Percentiles rank a stretch among this genome's conserved stretches.
Evolutionary conservation across 2,888 invertebrate genomes (phyloP).

Genomic region (Gymnocheta viridis): DNA sequence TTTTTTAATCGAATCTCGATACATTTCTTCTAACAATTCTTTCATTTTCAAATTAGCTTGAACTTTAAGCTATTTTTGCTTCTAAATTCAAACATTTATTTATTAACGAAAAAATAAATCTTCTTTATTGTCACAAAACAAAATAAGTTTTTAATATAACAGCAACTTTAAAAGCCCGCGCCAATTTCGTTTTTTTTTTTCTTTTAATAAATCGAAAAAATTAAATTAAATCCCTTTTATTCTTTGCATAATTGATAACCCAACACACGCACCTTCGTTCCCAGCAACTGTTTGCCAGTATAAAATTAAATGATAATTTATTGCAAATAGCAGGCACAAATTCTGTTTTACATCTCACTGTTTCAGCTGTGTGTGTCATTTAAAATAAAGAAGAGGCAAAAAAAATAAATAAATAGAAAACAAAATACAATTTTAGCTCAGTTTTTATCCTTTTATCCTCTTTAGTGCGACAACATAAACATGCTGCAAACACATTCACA

Average conservation of each 20-base stretch:
- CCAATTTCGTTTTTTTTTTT: too few species aligned
- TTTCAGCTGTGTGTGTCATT: slow-evolving; percentile 46
- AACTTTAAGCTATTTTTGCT: too few species aligned
- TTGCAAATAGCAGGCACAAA: slow-evolving; percentile 48
- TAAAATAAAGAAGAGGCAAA: neutral
- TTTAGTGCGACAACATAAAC: slow-evolving; percentile 56
- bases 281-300: slow-evolving; percentile 9
- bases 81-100: too few species aligned
- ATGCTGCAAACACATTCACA: slow-evolving; percentile 14
- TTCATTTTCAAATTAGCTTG: too few species aligned
- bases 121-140: neutral
- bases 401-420: too few species aligned
- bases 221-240: slow-evolving; percentile 34
- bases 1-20: too few species aligned
- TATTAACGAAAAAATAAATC: too few species aligned
- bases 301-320: slow-evolving; percentile 57
- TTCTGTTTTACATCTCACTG: slow-evolving; percentile 28
- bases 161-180: neutral
- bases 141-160: too few species aligned
- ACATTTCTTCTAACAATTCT: too few species aligned
- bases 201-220: slow-evolving; percentile 9
- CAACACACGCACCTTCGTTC: slow-evolving; percentile 16
- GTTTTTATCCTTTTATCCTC: slow-evolving; percentile 65
- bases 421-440: slow-evolving; percentile 47
- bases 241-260: slow-evolving; percentile 46